Conservation (phyloP, 2,888 invertebrate species). For the Drosophila multiciliata region DNA sequence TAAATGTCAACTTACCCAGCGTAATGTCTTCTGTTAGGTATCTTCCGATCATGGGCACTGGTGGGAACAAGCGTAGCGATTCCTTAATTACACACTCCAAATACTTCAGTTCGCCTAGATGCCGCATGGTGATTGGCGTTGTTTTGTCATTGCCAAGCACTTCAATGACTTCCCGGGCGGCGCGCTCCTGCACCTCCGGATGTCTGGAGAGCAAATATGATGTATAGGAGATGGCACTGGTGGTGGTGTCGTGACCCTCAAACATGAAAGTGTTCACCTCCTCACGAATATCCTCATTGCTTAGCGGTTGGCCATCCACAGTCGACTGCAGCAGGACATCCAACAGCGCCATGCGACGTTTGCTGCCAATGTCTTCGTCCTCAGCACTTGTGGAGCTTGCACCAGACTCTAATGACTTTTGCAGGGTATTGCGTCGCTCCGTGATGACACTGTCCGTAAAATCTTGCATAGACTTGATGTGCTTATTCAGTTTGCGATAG, state of each 20-base stretch:
- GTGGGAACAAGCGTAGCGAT: conserved; percentile 88
- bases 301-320: conserved; percentile 86
- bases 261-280: conserved; percentile 90
- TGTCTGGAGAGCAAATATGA: conserved; percentile 80
- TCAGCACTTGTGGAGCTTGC: conserved; percentile 17
- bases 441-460: conserved; percentile 78
- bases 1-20: conserved; percentile 85
- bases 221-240: conserved; percentile 80
- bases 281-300: conserved; percentile 87
- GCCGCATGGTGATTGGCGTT: conserved; percentile 60
- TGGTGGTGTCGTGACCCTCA: conserved; percentile 85
- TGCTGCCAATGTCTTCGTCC: conserved; percentile 85
- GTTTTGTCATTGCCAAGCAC: conserved; percentile 77
- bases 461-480: conserved; percentile 69
- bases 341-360: conserved; percentile 88
- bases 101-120: conserved; percentile 81
- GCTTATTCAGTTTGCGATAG: conserved; percentile 45
- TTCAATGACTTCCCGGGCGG: conserved; percentile 76
- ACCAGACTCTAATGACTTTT: conserved; percentile 51
- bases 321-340: conserved; percentile 88
- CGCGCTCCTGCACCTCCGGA: conserved; percentile 76
- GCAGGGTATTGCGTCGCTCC: conserved; percentile 59
- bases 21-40: conserved; percentile 85
- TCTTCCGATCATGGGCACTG: conserved; percentile 88
- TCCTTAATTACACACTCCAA: conserved; percentile 90